Conservation (phyloP, 2,113 vertebrate genomes). For the rabbit (Oryctolagus cuniculus) region DNA sequence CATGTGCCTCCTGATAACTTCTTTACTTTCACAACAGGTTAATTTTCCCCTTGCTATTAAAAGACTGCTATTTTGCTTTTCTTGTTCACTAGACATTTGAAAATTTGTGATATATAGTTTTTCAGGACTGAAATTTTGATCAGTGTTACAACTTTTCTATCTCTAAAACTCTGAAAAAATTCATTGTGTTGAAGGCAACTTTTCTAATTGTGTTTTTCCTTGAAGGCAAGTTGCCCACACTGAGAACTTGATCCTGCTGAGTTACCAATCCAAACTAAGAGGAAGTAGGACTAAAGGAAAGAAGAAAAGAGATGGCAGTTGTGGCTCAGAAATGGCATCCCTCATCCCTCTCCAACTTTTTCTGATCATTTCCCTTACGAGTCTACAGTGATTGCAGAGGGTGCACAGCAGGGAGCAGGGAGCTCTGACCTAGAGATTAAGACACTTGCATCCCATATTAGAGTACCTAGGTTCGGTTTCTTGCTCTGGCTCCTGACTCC, state of each 20-base stretch:
- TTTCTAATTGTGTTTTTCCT: not conserved
- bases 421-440: too few species aligned
- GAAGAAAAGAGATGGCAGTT: not conserved
- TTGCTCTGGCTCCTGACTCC: too few species aligned
- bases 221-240: not conserved
- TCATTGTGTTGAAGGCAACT: not conserved
- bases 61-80: not conserved
- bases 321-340: not conserved
- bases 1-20: not conserved
- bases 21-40: not conserved
- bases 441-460: too few species aligned
- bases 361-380: not conserved
- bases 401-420: too few species aligned
- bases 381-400: too few species aligned
- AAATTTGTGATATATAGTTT: not conserved
- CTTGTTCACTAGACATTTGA: not conserved
- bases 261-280: not conserved
- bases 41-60: not conserved
- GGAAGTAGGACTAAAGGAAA: not conserved
- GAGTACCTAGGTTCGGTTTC: too few species aligned
- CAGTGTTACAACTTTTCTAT: not conserved
- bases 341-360: not conserved
- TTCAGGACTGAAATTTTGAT: constrained; percentile 42
- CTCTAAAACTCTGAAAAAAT: not conserved
- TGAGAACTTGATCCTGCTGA: constrained; percentile 13